phyloP scores from a whole-genome alignment of 2,797 vertebrate species.

The Cetoscarus ocellatus region DNA sequence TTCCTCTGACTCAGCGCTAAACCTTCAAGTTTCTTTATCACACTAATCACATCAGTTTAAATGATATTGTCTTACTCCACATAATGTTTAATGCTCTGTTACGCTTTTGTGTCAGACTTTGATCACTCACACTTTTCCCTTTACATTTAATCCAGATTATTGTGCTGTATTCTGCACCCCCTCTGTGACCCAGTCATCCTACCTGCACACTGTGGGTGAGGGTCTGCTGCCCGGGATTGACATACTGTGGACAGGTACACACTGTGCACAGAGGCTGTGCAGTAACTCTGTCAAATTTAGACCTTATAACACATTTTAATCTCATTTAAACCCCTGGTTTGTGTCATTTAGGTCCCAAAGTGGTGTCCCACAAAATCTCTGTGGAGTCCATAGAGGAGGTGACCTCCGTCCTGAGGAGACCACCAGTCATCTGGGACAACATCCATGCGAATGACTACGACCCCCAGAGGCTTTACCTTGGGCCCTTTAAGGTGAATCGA shows the following conservation, averaged over 20 bases:
- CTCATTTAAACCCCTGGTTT: too few relatives aligned
- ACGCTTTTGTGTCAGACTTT: neutral
- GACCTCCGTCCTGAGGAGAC: constrained; percentile 92
- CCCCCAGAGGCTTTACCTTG: constrained; percentile 96
- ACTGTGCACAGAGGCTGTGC: constrained; percentile 30
- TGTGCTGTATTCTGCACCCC: constrained; percentile 95
- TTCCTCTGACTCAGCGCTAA: too few relatives aligned
- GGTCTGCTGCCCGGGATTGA: constrained; percentile 93
- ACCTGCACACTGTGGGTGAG: constrained; percentile 94
- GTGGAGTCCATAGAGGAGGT: constrained; percentile 98
- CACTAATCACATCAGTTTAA: too few relatives aligned
- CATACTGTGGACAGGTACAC: constrained; percentile 98
- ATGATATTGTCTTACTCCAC: too few relatives aligned
- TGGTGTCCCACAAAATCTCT: constrained; percentile 97
- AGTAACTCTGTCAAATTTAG: too few relatives aligned
- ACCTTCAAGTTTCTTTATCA: too few relatives aligned
- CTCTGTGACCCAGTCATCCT: constrained; percentile 91
- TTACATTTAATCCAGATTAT: constrained; percentile 90
- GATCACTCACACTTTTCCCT: neutral
- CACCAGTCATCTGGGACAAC: constrained; percentile 99
- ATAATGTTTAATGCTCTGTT: neutral
- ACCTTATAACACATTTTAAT: too few relatives aligned
- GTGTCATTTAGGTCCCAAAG: constrained; percentile 94
- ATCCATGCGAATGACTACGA: constrained; percentile 99
- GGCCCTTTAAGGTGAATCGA: constrained; percentile 90